These are phyloP conservation scores for Orchesellides sinensis DNA, from an alignment of 2,888 invertebrate species.

Conservation along the genomic window DNA sequence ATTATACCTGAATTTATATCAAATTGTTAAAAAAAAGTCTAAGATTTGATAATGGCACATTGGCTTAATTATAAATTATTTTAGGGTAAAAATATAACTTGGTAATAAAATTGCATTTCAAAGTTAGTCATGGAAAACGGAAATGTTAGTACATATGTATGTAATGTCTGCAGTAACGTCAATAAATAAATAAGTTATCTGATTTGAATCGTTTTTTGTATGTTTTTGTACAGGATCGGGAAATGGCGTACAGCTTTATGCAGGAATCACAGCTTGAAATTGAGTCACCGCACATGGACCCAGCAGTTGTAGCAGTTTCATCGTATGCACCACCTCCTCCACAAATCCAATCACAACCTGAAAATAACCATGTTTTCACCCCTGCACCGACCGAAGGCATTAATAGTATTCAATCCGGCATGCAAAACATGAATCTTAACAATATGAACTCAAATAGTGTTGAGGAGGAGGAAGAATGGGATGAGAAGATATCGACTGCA, in stretches of 20 bases:
- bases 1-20: too few species aligned
- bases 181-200: not conserved
- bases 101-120: too few species aligned
- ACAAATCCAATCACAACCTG: constrained; percentile 43
- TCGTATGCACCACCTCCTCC: constrained; percentile 70
- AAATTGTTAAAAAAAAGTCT: too few species aligned
- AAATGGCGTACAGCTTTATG: constrained; percentile 78
- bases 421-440: constrained; percentile 65
- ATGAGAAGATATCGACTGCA: constrained; percentile 37
- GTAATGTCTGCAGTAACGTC: too few species aligned
- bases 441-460: constrained; percentile 60
- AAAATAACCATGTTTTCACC: constrained; percentile 45
- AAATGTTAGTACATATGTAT: not conserved
- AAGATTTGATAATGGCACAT: too few species aligned
- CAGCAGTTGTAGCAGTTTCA: constrained; percentile 76
- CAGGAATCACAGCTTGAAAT: constrained; percentile 90
- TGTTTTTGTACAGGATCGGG: constrained; percentile 21
- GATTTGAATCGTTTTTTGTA: constrained; percentile 8
- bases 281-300: constrained; percentile 80
- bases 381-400: constrained; percentile 27
- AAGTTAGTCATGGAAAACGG: too few species aligned
- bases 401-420: constrained; percentile 58
- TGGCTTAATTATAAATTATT: too few species aligned
- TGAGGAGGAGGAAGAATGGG: constrained; percentile 65
- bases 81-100: too few species aligned